Percentiles rank a stretch among this genome's conserved stretches.
These are phyloP conservation scores for Onthophagus taurus DNA, from an alignment of 1,140 invertebrate species.

Conservation along the genomic window DNA sequence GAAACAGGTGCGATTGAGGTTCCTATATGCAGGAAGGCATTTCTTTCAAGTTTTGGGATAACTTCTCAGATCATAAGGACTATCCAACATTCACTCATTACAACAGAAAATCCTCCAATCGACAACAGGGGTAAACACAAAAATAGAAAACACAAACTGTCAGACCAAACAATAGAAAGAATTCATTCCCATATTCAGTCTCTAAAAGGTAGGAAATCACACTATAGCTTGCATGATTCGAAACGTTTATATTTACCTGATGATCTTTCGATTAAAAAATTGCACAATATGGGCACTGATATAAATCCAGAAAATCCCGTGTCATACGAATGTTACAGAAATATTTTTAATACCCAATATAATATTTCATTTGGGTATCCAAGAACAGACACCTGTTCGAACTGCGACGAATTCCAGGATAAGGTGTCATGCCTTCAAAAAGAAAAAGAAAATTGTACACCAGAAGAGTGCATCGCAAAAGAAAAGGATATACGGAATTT, in stretches of 20 bases:
- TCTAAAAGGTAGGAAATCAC: constrained; percentile 5
- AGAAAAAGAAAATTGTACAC: constrained; percentile 8
- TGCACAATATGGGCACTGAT: neutral
- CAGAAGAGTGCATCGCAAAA: constrained; percentile 1
- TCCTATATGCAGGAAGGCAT: constrained; percentile 6
- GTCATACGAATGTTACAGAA: constrained; percentile 14
- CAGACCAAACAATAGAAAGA: constrained; percentile 6
- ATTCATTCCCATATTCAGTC: constrained; percentile 5
- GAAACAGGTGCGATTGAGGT: constrained; percentile 4
- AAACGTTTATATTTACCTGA: neutral
- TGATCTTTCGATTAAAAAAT: constrained; percentile 1
- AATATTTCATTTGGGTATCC: constrained; percentile 8
- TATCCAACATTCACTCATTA: constrained; percentile 5
- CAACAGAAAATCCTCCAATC: neutral
- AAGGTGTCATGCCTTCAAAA: constrained; percentile 4
- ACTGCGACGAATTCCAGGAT: constrained; percentile 2
- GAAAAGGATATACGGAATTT: constrained; percentile 7
- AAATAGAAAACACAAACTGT: constrained; percentile 9
- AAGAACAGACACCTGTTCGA: constrained; percentile 15
- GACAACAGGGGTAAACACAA: constrained; percentile 4
- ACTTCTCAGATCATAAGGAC: neutral
- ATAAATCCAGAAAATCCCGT: constrained; percentile 5
- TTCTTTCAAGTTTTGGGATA: constrained; percentile 8
- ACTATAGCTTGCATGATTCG: constrained; percentile 9
- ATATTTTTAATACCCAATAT: constrained; percentile 4